Evolutionary conservation across 1,140 invertebrate species (phyloP), one percentile per base, ranked within the genome.

Genomic region (Caerostris extrusa): DNA sequence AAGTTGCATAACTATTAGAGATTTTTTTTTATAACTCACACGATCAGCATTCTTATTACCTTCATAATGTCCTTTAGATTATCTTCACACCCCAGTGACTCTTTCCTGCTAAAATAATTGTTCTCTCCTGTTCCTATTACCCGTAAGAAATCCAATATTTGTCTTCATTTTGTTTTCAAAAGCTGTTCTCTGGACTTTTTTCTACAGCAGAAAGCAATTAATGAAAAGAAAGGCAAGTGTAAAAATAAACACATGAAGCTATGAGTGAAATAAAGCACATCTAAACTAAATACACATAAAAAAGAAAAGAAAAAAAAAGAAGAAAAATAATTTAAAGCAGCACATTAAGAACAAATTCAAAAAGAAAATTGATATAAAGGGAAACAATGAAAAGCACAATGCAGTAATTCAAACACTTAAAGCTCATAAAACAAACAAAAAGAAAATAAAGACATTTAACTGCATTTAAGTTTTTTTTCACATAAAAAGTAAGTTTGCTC

Each of bases 271-370:
- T 34, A 85, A 58, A 17, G 17, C 57, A 85, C 14, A n/a, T 34
- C n/a, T 58, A 58, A 58, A 85, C 5, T 58, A 85, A 85, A n/a
- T n/a, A 85, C 7, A 85, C 17, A 85, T 85, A 17, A 57, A 57
- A 85, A 5, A 34, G 8, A 58, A n/a, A n/a, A n/a, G n/a, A 56
- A 1, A 3, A 53, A 34, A 77, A 53, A 64, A 17, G 17, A 58
- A 56, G 5, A 2, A 53, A 34, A 77, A 53, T 53, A 50, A 12
- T 77, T 77, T 34, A 53, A 3, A 77, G 71, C 8, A 77, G 10
- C 53, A 12, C 19, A 50, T 77, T 50, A 77, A 77, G 53, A 50
- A 50, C 5, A 14, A 17, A 10, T 12, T 64, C 12, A 14, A 5
- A 64, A 64, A 64, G 10, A 64, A 64, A 17, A 4, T 64, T 14